These are phyloP conservation scores for Mirza zaza DNA, from an alignment of 2,113 vertebrate species.

Conservation along the genomic window DNA sequence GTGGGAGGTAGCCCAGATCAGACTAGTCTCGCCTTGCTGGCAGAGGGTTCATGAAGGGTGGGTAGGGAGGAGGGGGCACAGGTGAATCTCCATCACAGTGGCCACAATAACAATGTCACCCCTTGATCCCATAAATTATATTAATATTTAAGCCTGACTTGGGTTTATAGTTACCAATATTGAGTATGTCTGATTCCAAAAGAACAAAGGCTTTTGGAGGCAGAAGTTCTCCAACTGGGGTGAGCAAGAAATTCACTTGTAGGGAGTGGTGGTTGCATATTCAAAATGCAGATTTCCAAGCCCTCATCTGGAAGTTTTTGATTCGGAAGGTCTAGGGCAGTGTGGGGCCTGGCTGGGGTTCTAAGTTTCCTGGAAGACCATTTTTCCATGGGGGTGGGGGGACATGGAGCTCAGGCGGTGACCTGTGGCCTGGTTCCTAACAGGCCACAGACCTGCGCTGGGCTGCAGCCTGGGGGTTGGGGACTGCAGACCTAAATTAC, in stretches of 20 bases:
- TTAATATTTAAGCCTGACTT: neutral
- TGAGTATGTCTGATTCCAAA: neutral
- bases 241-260: neutral
- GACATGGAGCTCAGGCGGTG: too few species aligned
- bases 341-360: too few species aligned
- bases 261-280: neutral
- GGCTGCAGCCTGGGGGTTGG: too few species aligned
- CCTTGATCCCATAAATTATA: too few species aligned
- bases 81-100: neutral
- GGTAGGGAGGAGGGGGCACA: neutral
- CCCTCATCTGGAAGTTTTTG: neutral
- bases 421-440: too few species aligned
- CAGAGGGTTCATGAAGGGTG: accelerated
- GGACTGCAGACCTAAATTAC: neutral
- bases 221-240: neutral
- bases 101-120: accelerated
- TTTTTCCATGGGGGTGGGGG: too few species aligned
- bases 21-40: neutral
- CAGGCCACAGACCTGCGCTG: too few species aligned
- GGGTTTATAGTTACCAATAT: neutral
- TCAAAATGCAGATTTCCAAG: neutral
- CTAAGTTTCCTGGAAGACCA: too few species aligned
- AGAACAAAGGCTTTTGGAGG: neutral
- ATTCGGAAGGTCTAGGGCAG: neutral
- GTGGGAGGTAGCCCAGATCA: neutral